phyloP scores from a whole-genome alignment of 2,888 invertebrate species.

The Drosophila bunnanda region DNA sequence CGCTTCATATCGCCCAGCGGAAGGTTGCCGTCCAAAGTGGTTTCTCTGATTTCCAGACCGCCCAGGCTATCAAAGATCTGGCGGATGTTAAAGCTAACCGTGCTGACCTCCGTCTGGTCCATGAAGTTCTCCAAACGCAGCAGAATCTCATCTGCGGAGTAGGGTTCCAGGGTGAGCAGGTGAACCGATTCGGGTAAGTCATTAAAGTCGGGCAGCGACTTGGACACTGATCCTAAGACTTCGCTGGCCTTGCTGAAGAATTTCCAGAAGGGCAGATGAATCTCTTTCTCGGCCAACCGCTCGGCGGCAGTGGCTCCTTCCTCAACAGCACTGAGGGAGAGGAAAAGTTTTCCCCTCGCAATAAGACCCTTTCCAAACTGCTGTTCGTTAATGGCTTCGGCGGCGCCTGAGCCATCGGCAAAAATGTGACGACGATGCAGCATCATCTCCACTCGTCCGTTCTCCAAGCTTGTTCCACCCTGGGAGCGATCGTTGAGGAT shows the following conservation, averaged over 20 bases:
- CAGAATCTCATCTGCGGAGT: conserved; percentile 87
- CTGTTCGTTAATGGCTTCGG: conserved; percentile 94
- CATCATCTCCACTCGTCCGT: conserved; percentile 91
- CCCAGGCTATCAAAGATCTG: conserved; percentile 86
- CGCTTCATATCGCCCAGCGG: conserved; percentile 86
- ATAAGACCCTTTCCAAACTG: conserved; percentile 89
- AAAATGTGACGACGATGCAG: conserved; percentile 91
- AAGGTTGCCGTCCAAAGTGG: conserved; percentile 89
- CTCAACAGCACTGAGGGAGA: conserved; percentile 78
- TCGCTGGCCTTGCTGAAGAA: conserved; percentile 86
- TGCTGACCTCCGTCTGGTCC: conserved; percentile 86
- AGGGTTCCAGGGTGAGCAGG: conserved; percentile 91
- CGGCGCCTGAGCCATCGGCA: conserved; percentile 97
- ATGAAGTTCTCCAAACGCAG: conserved; percentile 91
- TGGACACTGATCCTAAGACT: conserved; percentile 79
- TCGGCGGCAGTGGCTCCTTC: conserved; percentile 80
- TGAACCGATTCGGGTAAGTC: conserved; percentile 89
- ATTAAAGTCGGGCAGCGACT: conserved; percentile 70
- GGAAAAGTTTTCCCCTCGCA: conserved; percentile 88
- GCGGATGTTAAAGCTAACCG: conserved; percentile 69
- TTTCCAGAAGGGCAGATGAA: conserved; percentile 87
- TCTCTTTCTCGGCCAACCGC: conserved; percentile 85
- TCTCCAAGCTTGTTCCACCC: conserved; percentile 90
- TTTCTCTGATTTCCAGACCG: conserved; percentile 87
- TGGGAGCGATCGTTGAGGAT: conserved; percentile 90